Base-by-base conservation (phyloP, 1,140 invertebrate species). In the Formica exsecta region DNA sequence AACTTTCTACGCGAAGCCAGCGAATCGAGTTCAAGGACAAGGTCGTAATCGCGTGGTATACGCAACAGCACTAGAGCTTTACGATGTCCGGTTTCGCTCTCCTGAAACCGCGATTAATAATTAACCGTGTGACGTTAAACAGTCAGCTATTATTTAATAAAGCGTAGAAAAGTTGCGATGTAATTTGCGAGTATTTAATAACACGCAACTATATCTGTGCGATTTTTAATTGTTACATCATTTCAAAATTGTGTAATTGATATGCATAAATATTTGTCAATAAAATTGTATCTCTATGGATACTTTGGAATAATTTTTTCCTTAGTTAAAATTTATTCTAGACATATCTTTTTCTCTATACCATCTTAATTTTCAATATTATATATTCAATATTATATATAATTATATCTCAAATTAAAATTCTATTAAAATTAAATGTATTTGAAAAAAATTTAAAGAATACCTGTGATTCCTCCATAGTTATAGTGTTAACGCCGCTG, bases 1-100 rank as follows among this genome's bases (percentile, higher is more conserved):
- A 99, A 99, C 92, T 99, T 98, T 76, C 97, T 96, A 65, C 98
- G 95, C 0, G 97, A 97, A 1, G 96, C 96, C 51, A 97, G 95
- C 0, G 97, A 98, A 92, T 98, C 97, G 92, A 99, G 97, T 95
- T 99, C 98, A 74, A 99, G 95, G n/a, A 99, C 98, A 68, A 99
- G 95, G 95, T 99, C 99, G 93, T 99, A 99, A 95, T 99, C 99
- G 74, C 98, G 97, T 0, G 98, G 98, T 7, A 99, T 97, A 87
- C 98, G 96, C 16, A 99, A 95, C 9, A 99, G 93, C 0, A 99
- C 96, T 92, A 99, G 96, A 0, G 98, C 98, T 62, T 97, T 96
- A 68, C 97, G 96, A 92, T 98, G 98, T 84, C 97, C 97, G 29
- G 95, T 96, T n/a, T 96, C 96, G 79, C 96, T 96, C 87, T 97